A percentile compares a stretch with the other conserved stretches of the same genome.
phyloP scores from a whole-genome alignment of 2,888 invertebrate genomes.

The Leptopilina syphax region DNA sequence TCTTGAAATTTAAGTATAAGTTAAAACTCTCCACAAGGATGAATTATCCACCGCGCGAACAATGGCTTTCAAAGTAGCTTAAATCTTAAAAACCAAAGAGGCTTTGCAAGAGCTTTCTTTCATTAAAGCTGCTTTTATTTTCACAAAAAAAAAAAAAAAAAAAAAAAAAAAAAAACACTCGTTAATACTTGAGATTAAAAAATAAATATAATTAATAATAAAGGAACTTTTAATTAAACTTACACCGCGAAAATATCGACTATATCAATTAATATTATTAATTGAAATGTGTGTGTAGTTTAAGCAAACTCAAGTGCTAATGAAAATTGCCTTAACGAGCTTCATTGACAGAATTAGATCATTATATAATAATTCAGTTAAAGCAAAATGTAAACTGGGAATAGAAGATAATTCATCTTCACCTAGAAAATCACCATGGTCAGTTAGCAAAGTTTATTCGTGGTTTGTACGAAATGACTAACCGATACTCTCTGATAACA shows the following conservation, averaged over 20 bases:
- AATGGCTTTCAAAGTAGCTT: slow-evolving; percentile 33
- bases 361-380: neutral
- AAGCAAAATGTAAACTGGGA: neutral
- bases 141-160: neutral
- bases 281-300: neutral
- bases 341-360: neutral
- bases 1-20: slow-evolving; percentile 27
- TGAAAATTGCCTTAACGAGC: neutral
- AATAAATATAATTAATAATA: too few relatives aligned
- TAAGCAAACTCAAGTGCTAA: neutral
- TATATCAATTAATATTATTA: neutral
- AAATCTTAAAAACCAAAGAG: neutral
- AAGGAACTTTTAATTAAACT: too few relatives aligned
- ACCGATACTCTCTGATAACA: slow-evolving; percentile 52
- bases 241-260: too few relatives aligned
- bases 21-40: slow-evolving; percentile 17
- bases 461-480: slow-evolving; percentile 34
- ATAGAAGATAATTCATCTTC: neutral
- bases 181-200: too few relatives aligned
- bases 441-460: slow-evolving; percentile 35
- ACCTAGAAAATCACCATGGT: slow-evolving; percentile 15
- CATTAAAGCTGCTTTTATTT: neutral
- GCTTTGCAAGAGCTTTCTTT: neutral
- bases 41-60: slow-evolving; percentile 13
- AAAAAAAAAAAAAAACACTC: neutral